Evolutionary conservation across 2,113 vertebrate genomes (phyloP).

Genomic region (Salvelinus sp.): DNA sequence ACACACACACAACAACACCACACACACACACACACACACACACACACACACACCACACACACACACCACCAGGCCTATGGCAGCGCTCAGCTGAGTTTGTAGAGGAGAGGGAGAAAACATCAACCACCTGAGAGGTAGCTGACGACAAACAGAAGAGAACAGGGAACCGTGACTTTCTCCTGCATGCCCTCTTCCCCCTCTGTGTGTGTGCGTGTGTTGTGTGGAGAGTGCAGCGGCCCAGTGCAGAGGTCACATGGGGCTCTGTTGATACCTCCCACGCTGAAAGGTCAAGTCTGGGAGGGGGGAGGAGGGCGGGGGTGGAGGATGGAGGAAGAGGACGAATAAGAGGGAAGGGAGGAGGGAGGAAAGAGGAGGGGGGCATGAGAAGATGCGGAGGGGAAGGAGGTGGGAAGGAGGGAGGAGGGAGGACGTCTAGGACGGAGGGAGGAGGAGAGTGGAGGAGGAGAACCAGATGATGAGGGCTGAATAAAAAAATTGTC

Average conservation of each 20-base stretch:
- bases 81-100: slow-evolving; percentile 58
- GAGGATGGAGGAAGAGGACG: background rate
- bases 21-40: slow-evolving; percentile 26
- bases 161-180: slow-evolving; percentile 62
- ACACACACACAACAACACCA: slow-evolving; percentile 26
- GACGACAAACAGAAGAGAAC: slow-evolving; percentile 73
- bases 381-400: slow-evolving; percentile 48
- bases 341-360: background rate
- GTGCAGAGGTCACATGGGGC: slow-evolving; percentile 57
- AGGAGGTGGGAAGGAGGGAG: slow-evolving; percentile 31
- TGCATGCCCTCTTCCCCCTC: slow-evolving; percentile 26
- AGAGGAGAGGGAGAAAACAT: slow-evolving; percentile 65
- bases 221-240: slow-evolving; percentile 43
- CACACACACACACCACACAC: slow-evolving; percentile 43
- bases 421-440: background rate
- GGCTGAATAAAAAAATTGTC: slow-evolving; percentile 74
- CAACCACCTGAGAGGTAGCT: slow-evolving; percentile 75
- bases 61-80: slow-evolving; percentile 45
- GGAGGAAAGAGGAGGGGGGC: slow-evolving; percentile 11
- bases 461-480: slow-evolving; percentile 67
- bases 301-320: slow-evolving; percentile 47
- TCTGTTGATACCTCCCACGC: slow-evolving; percentile 66
- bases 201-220: background rate
- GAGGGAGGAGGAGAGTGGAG: slow-evolving; percentile 19
- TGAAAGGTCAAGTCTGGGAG: slow-evolving; percentile 76